Conservation (phyloP, 2,113 vertebrate genomes). For the Ammodytes dubius region DNA sequence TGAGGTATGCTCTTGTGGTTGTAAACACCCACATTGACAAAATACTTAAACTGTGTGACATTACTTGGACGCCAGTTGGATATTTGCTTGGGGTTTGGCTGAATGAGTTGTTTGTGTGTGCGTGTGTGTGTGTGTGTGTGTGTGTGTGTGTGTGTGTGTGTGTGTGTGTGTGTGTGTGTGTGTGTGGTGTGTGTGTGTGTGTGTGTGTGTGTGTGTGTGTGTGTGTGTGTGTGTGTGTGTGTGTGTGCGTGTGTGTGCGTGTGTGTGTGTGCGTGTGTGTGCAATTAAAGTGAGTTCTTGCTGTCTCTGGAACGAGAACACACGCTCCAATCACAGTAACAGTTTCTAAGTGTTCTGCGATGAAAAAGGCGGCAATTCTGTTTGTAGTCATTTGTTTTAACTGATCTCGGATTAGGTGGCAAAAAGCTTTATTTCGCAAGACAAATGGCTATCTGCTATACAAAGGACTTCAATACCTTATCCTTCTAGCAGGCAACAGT, state of each 20-base stretch:
- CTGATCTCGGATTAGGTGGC: background rate
- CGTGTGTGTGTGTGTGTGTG: slow-evolving; percentile 4
- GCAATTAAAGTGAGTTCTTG: slow-evolving; percentile 6
- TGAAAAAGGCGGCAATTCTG: background rate
- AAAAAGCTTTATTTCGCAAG: background rate
- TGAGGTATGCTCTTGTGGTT: background rate
- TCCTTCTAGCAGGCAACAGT: background rate
- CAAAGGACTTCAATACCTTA: background rate
- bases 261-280: slow-evolving; percentile 8
- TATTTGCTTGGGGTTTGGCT: slow-evolving; percentile 32
- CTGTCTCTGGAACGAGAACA: background rate
- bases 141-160: slow-evolving; percentile 8
- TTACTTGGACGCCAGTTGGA: background rate
- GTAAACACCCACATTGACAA: background rate
- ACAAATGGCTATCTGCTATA: background rate
- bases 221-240: no score
- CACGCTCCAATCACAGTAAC: background rate
- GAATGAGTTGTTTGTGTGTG: slow-evolving; percentile 12
- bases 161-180: slow-evolving; percentile 8
- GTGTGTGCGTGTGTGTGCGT: slow-evolving; percentile 13
- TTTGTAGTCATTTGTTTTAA: no score
- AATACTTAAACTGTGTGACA: background rate
- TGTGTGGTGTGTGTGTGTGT: slow-evolving; percentile 4
- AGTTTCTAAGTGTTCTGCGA: background rate
- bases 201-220: slow-evolving; percentile 16